Evolutionary conservation across 2,888 invertebrate genomes (phyloP).

Genomic region (Pheosia tremula): DNA sequence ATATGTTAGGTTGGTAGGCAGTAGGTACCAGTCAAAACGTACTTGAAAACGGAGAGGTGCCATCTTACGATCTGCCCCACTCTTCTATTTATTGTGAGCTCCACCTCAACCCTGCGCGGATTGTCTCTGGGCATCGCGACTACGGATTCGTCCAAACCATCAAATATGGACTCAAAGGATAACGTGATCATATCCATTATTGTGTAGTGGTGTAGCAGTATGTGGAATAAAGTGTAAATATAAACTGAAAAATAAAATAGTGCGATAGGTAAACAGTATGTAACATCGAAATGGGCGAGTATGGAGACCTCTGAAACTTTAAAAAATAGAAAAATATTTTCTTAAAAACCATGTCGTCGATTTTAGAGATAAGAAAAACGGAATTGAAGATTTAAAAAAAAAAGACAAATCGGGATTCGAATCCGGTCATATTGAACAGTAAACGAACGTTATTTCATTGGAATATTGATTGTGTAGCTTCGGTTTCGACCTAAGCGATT

Average conservation of each 20-base stretch:
- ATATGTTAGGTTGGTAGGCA: no score
- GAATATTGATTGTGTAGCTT: no score
- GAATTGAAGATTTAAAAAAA: no score
- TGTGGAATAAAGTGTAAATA: slow-evolving; percentile 62
- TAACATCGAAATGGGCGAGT: no score
- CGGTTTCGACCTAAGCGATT: no score
- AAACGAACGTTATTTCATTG: no score
- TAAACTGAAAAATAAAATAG: slow-evolving; percentile 52
- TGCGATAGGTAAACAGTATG: neutral
- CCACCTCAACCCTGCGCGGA: slow-evolving; percentile 42
- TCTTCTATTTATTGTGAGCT: slow-evolving; percentile 48
- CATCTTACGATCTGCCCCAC: slow-evolving; percentile 57
- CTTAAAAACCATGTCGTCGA: no score
- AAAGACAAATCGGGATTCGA: no score
- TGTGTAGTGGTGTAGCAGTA: slow-evolving; percentile 57
- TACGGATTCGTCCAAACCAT: slow-evolving; percentile 56
- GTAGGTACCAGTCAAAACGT: slow-evolving; percentile 6
- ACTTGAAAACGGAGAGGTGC: slow-evolving; percentile 63
- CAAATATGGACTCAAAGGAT: slow-evolving; percentile 58
- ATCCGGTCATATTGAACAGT: no score
- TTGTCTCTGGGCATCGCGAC: slow-evolving; percentile 37
- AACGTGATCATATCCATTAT: slow-evolving; percentile 61
- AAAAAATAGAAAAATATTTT: no score
- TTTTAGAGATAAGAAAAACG: no score
- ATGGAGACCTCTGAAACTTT: no score